phyloP scores from a whole-genome alignment of 2,888 invertebrate genomes.

The Dichetophora obliterata region DNA sequence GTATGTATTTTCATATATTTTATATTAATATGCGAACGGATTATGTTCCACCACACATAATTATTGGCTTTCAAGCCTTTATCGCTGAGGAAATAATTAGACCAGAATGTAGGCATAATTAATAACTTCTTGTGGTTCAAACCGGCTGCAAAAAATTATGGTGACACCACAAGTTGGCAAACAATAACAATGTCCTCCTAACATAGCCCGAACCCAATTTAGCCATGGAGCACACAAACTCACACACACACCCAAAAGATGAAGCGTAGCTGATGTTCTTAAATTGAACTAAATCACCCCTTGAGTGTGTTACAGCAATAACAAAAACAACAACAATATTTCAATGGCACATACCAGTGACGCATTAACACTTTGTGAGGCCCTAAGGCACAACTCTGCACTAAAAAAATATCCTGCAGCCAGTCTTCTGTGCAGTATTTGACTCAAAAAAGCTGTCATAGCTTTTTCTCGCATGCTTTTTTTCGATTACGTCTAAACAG shows the following conservation, averaged over 20 bases:
- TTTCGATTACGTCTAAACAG: too few relatives aligned
- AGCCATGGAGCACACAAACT: not conserved
- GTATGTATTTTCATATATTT: too few relatives aligned
- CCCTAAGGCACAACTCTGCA: too few relatives aligned
- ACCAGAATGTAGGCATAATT: conserved; percentile 19
- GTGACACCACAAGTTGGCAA: conserved; percentile 21
- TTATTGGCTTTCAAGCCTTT: not conserved
- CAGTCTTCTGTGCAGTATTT: too few relatives aligned
- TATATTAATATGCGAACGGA: too few relatives aligned
- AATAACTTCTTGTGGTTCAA: conserved; percentile 8
- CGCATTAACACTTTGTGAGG: too few relatives aligned
- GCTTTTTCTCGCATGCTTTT: too few relatives aligned
- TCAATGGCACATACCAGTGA: too few relatives aligned
- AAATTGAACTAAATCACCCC: conserved; percentile 43
- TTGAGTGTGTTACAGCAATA: conserved; percentile 27
- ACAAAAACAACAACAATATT: not conserved
- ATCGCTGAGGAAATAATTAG: conserved; percentile 25
- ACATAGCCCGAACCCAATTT: conserved; percentile 23
- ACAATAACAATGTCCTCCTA: not conserved
- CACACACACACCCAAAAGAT: not conserved
- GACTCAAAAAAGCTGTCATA: too few relatives aligned
- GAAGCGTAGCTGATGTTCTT: conserved; percentile 42
- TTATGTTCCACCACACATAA: too few relatives aligned
- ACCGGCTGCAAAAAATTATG: not conserved
- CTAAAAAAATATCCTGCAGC: too few relatives aligned